These are phyloP conservation scores for Apotomis turbidana DNA, from an alignment of 2,888 invertebrate species.

Conservation along the genomic window DNA sequence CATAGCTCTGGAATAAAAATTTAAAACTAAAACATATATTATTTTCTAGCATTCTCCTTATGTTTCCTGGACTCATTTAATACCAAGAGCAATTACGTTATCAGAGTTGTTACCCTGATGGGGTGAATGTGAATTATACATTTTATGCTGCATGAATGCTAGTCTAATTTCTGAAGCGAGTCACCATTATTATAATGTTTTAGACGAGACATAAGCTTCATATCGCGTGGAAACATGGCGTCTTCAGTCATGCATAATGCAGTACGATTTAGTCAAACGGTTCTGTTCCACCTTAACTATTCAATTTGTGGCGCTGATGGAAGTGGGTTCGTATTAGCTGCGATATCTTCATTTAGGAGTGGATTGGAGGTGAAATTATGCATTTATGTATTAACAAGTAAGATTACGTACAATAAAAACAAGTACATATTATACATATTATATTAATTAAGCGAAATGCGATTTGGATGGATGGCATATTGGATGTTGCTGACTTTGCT, in stretches of 20 bases:
- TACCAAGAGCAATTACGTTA: slow-evolving; percentile 27
- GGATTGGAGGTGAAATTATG: background rate
- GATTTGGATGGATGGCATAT: no score
- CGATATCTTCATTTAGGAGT: background rate
- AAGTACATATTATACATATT: no score
- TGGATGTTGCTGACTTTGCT: no score
- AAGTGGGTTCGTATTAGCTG: slow-evolving; percentile 4
- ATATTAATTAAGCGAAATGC: no score
- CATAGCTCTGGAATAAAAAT: background rate
- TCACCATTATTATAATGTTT: slow-evolving; percentile 38
- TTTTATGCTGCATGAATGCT: slow-evolving; percentile 36
- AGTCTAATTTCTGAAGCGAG: slow-evolving; percentile 36
- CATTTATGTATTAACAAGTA: no score
- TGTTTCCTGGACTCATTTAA: slow-evolving; percentile 27
- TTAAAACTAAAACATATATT: background rate
- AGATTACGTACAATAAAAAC: no score
- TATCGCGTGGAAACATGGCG: slow-evolving; percentile 55
- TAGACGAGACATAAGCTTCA: slow-evolving; percentile 48
- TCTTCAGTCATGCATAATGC: slow-evolving; percentile 59
- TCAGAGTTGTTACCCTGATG: slow-evolving; percentile 30
- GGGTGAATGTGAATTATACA: slow-evolving; percentile 36
- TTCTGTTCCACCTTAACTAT: slow-evolving; percentile 38
- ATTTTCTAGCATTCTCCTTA: background rate
- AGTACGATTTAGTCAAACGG: slow-evolving; percentile 42
- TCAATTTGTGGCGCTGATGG: slow-evolving; percentile 23